Evolutionary conservation across 2,888 invertebrate species (phyloP).

Genomic region (Rhingia campestris): DNA sequence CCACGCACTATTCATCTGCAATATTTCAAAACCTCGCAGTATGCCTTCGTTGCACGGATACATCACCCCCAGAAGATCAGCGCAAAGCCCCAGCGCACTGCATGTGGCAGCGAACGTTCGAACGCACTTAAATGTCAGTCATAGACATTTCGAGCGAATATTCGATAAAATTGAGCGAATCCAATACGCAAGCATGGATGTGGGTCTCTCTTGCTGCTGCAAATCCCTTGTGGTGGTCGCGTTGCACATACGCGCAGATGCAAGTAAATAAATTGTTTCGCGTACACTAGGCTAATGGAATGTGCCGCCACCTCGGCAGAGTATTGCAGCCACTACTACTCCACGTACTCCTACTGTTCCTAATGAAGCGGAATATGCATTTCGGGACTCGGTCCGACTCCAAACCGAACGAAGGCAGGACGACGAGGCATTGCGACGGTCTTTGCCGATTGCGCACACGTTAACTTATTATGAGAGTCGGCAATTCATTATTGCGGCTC

Average conservation of each 20-base stretch:
- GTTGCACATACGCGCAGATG: slow-evolving; percentile 15
- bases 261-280: slow-evolving; percentile 57
- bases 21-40: slow-evolving; percentile 37
- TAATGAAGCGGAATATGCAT: slow-evolving; percentile 44
- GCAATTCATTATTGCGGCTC: slow-evolving; percentile 60
- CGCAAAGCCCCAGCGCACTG: not conserved
- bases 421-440: slow-evolving; percentile 13
- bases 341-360: slow-evolving; percentile 31
- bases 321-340: not conserved
- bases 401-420: slow-evolving; percentile 18
- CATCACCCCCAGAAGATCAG: slow-evolving; percentile 14
- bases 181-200: slow-evolving; percentile 16
- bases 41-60: slow-evolving; percentile 10
- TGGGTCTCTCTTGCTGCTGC: not conserved
- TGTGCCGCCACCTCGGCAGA: slow-evolving; percentile 42
- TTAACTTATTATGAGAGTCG: slow-evolving; percentile 56
- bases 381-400: slow-evolving; percentile 1
- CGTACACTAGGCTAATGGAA: slow-evolving; percentile 35
- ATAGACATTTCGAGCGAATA: slow-evolving; percentile 51
- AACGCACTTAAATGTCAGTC: slow-evolving; percentile 58
- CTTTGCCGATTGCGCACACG: slow-evolving; percentile 16
- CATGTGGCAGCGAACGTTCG: slow-evolving; percentile 35
- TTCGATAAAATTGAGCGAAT: slow-evolving; percentile 51
- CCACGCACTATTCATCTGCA: slow-evolving; percentile 37
- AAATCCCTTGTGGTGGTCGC: slow-evolving; percentile 8